phyloP scores from a whole-genome alignment of 2,113 vertebrate species.

The Pyrgilauda ruficollis region DNA sequence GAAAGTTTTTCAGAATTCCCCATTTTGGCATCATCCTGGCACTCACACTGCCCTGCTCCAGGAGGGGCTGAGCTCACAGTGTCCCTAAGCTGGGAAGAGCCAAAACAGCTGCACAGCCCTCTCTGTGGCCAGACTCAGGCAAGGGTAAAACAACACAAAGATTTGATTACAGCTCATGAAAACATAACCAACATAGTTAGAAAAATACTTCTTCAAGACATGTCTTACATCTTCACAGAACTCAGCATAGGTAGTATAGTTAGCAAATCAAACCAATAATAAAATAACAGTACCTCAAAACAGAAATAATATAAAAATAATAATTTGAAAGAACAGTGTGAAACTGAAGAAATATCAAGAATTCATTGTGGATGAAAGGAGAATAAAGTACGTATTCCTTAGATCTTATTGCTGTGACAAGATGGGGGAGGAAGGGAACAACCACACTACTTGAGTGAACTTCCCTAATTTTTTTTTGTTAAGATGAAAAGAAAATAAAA shows the following conservation, averaged over 20 bases:
- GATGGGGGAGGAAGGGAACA: background rate
- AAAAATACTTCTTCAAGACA: background rate
- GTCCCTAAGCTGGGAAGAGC: background rate
- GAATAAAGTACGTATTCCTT: background rate
- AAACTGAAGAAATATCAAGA: background rate
- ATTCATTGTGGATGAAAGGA: background rate
- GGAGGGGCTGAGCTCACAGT: background rate
- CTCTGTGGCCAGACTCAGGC: background rate
- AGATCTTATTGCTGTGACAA: background rate
- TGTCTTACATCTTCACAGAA: background rate
- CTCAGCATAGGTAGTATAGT: rapidly evolving
- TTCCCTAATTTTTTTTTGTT: background rate
- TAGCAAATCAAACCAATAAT: background rate
- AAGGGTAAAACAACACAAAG: background rate
- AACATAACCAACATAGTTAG: background rate
- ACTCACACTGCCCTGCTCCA: background rate
- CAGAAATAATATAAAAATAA: background rate
- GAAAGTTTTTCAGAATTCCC: background rate
- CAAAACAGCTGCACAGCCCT: background rate
- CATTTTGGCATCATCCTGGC: background rate
- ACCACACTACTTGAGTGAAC: background rate
- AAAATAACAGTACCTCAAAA: background rate
- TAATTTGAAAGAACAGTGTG: background rate
- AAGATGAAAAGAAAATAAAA: background rate
- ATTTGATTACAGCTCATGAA: background rate